Evolutionary conservation across 2,888 invertebrate species (phyloP).

Genomic region (Choristoneura rosaceana): DNA sequence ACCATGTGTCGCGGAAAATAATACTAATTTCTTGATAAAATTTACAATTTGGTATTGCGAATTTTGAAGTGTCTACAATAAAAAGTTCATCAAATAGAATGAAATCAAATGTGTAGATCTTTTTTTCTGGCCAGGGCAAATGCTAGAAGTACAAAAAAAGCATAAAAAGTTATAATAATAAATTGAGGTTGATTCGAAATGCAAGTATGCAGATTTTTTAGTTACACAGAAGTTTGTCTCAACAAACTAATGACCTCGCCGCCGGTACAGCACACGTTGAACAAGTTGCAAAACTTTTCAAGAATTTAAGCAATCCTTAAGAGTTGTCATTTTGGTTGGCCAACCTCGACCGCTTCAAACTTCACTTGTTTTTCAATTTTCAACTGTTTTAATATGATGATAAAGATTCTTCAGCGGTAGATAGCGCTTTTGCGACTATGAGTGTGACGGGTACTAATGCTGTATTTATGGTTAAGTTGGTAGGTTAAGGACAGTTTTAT

Average conservation of each 20-base stretch:
- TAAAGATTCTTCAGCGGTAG: background rate
- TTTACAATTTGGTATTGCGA: no score
- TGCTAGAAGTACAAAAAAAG: no score
- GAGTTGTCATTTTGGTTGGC: conserved; percentile 30
- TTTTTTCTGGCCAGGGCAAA: no score
- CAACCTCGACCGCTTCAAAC: conserved; percentile 8
- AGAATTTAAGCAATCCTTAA: conserved; percentile 21
- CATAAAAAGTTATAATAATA: no score
- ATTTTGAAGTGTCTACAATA: no score
- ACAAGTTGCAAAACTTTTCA: conserved; percentile 19
- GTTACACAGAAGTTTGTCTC: background rate
- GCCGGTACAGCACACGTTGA: conserved; percentile 2
- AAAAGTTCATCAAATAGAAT: no score
- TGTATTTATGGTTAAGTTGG: conserved; percentile 1
- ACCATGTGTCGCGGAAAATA: no score
- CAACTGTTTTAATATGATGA: background rate
- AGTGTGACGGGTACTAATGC: background rate
- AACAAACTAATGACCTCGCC: background rate
- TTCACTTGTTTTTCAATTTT: background rate
- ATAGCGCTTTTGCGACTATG: background rate
- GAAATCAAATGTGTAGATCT: no score
- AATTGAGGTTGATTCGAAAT: background rate
- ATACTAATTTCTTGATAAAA: no score
- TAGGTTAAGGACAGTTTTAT: background rate
- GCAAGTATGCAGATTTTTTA: background rate